Evolutionary conservation across 2,888 invertebrate genomes (phyloP), one percentile per base, ranked within the genome.

Genomic region (Mesochorus sp.): DNA sequence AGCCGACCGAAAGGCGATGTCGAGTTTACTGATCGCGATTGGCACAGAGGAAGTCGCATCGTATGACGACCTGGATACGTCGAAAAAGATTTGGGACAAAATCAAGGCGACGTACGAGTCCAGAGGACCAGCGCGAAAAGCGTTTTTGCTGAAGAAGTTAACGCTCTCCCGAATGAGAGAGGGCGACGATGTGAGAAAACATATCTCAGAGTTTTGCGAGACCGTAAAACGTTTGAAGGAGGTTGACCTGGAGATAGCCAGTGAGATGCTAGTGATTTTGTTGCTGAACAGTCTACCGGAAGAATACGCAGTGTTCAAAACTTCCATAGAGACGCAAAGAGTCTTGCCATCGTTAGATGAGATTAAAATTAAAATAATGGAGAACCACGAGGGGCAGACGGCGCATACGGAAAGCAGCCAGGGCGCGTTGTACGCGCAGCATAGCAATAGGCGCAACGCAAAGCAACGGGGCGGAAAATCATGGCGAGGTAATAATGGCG

Each of bases 61-160:
- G 12, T 26, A 28, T n/a, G 28, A 51, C 5, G 28, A 6, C 5
- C 8, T 26, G 4, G 62, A 62, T 19, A 62, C 62, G 19, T 47
- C 62, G 12, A 26, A 4, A 47, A 47, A 28, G 10, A 47, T 62
- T n/a, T 61, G 61, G 61, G 17, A 39, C n/a, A 61, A 61, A n/a
- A 26, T 61, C 17, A 44, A 61, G 17, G 19, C 24, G 4, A 8
- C 31, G 8, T 26, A 61, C 12, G 14, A 44, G 17, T 61, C 59
- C 1, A 59, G n/a, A 12, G 59, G 42, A 42, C 59, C 42, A 6
- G 42, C 42, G 24, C 21, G 24, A 3, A 42, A 24, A 42, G 24
- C 42, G 2, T 12, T 28, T 4, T 10, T 59, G 14, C 4, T 59
- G 59, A 59, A 42, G 14, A n/a, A 14, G 2, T 17, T 59, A 1